Evolutionary conservation across 2,113 vertebrate genomes (phyloP), one percentile per base, ranked within the genome.

Genomic region (Silurus asotus): DNA sequence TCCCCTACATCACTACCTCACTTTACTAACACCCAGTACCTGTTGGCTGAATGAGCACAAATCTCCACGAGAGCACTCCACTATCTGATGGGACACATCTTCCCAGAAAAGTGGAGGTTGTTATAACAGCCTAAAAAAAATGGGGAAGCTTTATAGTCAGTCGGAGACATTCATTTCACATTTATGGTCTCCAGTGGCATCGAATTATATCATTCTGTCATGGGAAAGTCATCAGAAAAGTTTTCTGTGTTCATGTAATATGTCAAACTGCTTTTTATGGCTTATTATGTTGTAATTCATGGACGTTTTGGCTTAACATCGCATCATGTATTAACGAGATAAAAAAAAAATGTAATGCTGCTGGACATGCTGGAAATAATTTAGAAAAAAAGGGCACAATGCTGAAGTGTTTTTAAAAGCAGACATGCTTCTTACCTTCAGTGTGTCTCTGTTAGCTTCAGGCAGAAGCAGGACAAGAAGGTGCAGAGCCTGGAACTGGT

Each of bases 401-500:
- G 25, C 62, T 56, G 65, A 20, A 56, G 75, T 37, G 49, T 23
- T 23, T 55, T 5, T 4, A 55, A 17, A 59, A 61, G 48, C 20
- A 37, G 65, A n/a, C 11, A 20, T 64, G 53, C 53, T 58, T 89
- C 92, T 45, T 95, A 98, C 98, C 95, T 96, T 96, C 72, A 98
- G 96, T 28, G 95, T 94, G 89, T 98, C 95, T 92, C 97, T 95
- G 93, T 98, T 96, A 80, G 93, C 94, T 84, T 99, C 97, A 65
- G 98, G 97, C 88, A 99, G 94, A 59, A 98, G 90, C 95, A 99
- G 93, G 53, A 96, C 91, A 93, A 99, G 95, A 76, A 99, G 95
- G 91, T 99, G 97, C 86, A 99, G 93, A 88, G 97, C 97, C 91
- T 99, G 98, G 69, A 99, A 91, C 87, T 98, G 98, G 72, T 98